Evolutionary conservation across 35 echinoderm and acorn worm species (phyloP), one percentile per base, ranked within the genome.

Genomic region (Amphiura filiformis): DNA sequence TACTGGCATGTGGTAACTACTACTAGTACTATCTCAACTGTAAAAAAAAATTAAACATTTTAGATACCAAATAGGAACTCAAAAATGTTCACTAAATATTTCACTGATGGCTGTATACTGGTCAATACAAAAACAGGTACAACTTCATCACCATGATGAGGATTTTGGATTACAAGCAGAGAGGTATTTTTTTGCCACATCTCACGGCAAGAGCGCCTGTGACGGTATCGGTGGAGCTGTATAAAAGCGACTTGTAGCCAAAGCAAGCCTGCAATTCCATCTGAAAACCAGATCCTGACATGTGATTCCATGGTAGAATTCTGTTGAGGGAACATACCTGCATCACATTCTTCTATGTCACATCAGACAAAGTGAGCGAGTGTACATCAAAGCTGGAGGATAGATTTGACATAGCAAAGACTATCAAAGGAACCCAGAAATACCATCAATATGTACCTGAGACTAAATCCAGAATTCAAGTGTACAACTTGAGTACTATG

Each of bases 181-280:
- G 4, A 80, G 86, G 86, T 86, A 86, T 57, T 91, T 86, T 37
- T 91, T 86, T 87, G 90, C 83, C 1, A 91, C 90, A 2, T 80
- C 76, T 18, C 90, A 87, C 56, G 90, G 83, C 42, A 91, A 92
- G 37, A 86, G 76, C 57, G 76, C 56, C 26, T 91, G 65, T 87
- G 90, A 92, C 81, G 84, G 84, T 11, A 92, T 92, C n/a, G 39
- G 90, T 18, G 90, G 82, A 4, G 87, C 76, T 80, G 82, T 91
- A 1, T n/a, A n/a, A n/a, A 91, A 91, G 47, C 36, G 77, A 36
- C 82, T 86, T 80, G 76, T 91, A 30, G 30, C 75, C 18, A 86
- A 81, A 38, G 78, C 82, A 31, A 91, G 82, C 35, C 75, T 80
- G 20, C 40, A 86, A 35, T 42, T 38, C 37, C 57, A 84, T 44